Evolutionary conservation across 2,888 invertebrate genomes (phyloP), one percentile per base, ranked within the genome.

Genomic region (Trachelus stipa): DNA sequence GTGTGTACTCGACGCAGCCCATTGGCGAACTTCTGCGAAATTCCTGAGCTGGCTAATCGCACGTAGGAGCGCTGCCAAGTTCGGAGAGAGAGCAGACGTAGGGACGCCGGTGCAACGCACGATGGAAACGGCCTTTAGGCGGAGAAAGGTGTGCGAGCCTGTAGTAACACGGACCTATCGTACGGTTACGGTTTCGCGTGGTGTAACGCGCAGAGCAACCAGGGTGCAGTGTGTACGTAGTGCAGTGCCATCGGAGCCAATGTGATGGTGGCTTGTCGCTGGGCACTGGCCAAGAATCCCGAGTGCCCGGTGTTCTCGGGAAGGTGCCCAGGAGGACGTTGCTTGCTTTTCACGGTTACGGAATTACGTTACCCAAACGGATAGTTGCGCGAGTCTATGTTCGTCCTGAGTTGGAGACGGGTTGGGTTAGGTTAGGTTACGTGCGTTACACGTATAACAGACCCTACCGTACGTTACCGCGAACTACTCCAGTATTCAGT

Each of bases 251-350:
- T 9, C 71, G 71, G 11, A 71, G 71, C 71, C 12, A 3, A 12
- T 3, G 71, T 3, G 71, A 71, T 34, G 71, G 31, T 31, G 31
- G 23, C 71, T 23, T 3, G 71, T 33, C 30, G 71, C 71, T 71
- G 71, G 71, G 71, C 34, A 34, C 30, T 9, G 34, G 71, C 71
- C 71, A 71, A 71, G 71, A 71, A 30, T 71, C 30, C 71, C 71
- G 71, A 71, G 71, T 71, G 71, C 9, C 71, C 71, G 71, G 12
- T 56, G 56, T 56, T 56, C 23, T 56, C 56, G 56, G 56, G 40
- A 40, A 40, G 15, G 40, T 40, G 40, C 56, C 56, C 56, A 23
- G 9, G 56, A 23, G 56, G 56, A 56, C 23, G 56, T 23, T 56
- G 23, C 56, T 56, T 56, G 56, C 56, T 56, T 56, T 56, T 56